Percentiles rank a stretch among this genome's conserved stretches.
These are phyloP conservation scores for Leucophora obtusa DNA, from an alignment of 2,888 invertebrate species.

Conservation along the genomic window DNA sequence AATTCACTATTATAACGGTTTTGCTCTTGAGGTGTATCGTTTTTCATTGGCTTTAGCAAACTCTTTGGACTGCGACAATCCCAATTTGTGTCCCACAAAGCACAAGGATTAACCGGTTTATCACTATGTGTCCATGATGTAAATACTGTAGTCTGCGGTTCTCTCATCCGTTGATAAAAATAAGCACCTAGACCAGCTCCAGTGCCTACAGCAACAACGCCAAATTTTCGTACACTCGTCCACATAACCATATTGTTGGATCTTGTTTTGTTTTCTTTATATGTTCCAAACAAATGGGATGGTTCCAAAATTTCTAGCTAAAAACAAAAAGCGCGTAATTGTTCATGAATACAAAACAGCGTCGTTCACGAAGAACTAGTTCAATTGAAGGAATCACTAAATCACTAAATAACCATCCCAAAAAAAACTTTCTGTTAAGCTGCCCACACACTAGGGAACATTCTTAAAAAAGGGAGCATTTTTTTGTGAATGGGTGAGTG, in stretches of 20 bases:
- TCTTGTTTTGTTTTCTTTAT: conserved; percentile 4
- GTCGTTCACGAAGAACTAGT: conserved; percentile 30
- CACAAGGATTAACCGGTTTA: conserved; percentile 73
- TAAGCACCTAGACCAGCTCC: conserved; percentile 84
- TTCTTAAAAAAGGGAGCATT: no score
- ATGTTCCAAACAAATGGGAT: neutral
- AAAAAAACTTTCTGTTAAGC: no score
- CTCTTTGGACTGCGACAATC: conserved; percentile 90
- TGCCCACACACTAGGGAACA: no score
- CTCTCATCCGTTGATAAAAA: conserved; percentile 80
- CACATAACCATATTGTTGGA: conserved; percentile 60
- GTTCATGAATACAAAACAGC: no score
- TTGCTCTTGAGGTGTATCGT: conserved; percentile 81
- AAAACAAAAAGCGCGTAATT: conserved; percentile 24
- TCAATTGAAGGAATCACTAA: no score
- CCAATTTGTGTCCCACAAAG: conserved; percentile 93
- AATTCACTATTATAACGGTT: conserved; percentile 84
- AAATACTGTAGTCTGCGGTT: conserved; percentile 79
- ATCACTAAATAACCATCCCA: no score
- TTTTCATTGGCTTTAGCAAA: conserved; percentile 82
- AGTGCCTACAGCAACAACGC: conserved; percentile 81
- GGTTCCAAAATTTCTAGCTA: neutral
- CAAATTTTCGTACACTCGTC: conserved; percentile 63
- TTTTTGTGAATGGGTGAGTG: no score
- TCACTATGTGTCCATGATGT: conserved; percentile 84